Conservation (phyloP, 2,888 invertebrate genomes). For the Ecdyonurus torrentis region DNA sequence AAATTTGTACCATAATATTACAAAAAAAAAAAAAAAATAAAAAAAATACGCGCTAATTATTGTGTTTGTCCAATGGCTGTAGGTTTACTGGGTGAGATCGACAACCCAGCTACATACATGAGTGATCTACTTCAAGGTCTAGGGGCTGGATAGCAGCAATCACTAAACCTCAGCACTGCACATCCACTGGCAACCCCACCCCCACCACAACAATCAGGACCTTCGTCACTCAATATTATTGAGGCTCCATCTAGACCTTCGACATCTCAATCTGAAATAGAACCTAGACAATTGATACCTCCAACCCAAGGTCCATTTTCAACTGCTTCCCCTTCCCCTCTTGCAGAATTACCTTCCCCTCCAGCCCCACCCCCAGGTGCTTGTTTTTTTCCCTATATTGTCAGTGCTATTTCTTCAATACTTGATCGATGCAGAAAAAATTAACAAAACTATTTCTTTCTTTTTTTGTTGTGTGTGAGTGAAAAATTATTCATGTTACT, state of each 20-base stretch:
- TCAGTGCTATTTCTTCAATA: neutral
- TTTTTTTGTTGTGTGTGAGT: no score
- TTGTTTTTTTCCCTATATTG: neutral
- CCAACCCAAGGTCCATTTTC: no score
- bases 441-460: no score
- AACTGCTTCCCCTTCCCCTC: neutral
- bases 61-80: no score
- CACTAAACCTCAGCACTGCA: neutral
- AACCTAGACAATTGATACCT: no score
- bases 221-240: no score
- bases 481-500: no score
- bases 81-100: conserved; percentile 48
- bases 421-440: neutral
- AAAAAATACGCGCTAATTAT: no score
- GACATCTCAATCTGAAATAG: no score
- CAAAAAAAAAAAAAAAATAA: no score
- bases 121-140: conserved; percentile 33
- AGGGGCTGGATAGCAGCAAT: neutral
- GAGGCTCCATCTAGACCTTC: no score
- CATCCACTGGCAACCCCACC: neutral
- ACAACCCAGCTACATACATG: conserved; percentile 44
- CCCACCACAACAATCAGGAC: neutral
- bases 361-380: neutral
- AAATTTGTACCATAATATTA: no score
- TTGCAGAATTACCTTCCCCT: neutral